These are phyloP conservation scores for Macropis europaea DNA, from an alignment of 2,888 invertebrate genomes.

Conservation along the genomic window DNA sequence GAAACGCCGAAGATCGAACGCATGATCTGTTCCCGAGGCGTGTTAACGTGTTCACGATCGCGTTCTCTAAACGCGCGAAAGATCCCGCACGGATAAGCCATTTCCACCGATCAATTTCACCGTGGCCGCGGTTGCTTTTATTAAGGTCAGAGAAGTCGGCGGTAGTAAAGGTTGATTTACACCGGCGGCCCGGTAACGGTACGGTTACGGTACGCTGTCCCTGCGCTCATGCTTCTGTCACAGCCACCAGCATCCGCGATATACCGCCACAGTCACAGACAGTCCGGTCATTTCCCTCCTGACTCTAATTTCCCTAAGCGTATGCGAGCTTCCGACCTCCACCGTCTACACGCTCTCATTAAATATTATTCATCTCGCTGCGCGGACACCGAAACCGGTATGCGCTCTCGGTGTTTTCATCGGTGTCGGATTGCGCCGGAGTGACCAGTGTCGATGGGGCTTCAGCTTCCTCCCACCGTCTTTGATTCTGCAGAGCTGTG, in stretches of 20 bases:
- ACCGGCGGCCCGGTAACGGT: conserved; percentile 19
- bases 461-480: too few species aligned
- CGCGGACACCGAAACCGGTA: background rate
- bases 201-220: conserved; percentile 10
- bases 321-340: conserved; percentile 14
- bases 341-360: conserved; percentile 23
- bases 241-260: conserved; percentile 15
- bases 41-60: too few species aligned
- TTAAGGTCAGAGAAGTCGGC: conserved; percentile 21
- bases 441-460: too few species aligned
- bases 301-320: conserved; percentile 35
- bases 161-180: conserved; percentile 31
- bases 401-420: too few species aligned
- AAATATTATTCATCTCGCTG: conserved; percentile 33
- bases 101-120: conserved; percentile 17
- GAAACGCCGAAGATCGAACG: too few species aligned
- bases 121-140: conserved; percentile 15
- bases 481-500: too few species aligned
- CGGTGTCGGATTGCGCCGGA: too few species aligned
- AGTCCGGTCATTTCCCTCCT: conserved; percentile 14
- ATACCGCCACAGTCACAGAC: background rate
- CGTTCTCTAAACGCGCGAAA: too few species aligned
- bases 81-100: too few species aligned
- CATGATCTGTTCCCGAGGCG: too few species aligned
- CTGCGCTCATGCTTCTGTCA: conserved; percentile 16